A percentile compares a stretch with the other conserved stretches of the same genome.
These are phyloP conservation scores for Lasioglossum oenotherae DNA, from an alignment of 2,888 invertebrate genomes.

Conservation along the genomic window DNA sequence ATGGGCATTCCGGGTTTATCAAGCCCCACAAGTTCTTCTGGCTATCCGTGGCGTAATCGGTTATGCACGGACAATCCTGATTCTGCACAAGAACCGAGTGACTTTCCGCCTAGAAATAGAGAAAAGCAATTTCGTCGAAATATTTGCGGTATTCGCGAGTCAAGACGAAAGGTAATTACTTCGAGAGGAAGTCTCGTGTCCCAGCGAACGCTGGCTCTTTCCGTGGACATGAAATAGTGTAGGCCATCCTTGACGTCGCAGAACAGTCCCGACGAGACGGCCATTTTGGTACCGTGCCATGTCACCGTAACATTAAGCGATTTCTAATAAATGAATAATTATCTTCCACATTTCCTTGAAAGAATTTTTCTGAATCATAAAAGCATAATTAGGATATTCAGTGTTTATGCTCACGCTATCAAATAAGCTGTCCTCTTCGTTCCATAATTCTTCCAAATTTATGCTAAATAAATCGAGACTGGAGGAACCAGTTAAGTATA, in stretches of 20 bases:
- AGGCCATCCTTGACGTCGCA: slow-evolving; percentile 83
- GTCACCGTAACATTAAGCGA: slow-evolving; percentile 66
- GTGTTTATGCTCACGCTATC: background rate
- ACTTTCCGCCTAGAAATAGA: slow-evolving; percentile 68
- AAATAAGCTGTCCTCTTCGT: background rate
- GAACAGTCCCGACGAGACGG: slow-evolving; percentile 82
- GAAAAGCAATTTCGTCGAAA: background rate
- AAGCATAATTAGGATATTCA: background rate
- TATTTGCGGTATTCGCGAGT: background rate
- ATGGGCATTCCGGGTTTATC: slow-evolving; percentile 62
- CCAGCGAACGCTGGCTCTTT: slow-evolving; percentile 85
- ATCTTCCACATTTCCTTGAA: background rate
- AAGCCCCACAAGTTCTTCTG: slow-evolving; percentile 74
- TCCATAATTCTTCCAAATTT: slow-evolving; percentile 68
- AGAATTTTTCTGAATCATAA: background rate
- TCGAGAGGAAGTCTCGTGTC: slow-evolving; percentile 80
- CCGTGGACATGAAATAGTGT: slow-evolving; percentile 84
- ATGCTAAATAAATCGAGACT: slow-evolving; percentile 78
- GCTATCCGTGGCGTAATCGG: slow-evolving; percentile 71
- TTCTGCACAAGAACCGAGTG: slow-evolving; percentile 75
- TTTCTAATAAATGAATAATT: slow-evolving; percentile 21
- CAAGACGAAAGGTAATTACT: slow-evolving; percentile 51
- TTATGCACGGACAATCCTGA: slow-evolving; percentile 72
- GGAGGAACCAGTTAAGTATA: slow-evolving; percentile 80
- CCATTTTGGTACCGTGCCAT: slow-evolving; percentile 84